These are phyloP conservation scores for Pandemis heparana DNA, from an alignment of 2,888 invertebrate genomes.

Conservation along the genomic window DNA sequence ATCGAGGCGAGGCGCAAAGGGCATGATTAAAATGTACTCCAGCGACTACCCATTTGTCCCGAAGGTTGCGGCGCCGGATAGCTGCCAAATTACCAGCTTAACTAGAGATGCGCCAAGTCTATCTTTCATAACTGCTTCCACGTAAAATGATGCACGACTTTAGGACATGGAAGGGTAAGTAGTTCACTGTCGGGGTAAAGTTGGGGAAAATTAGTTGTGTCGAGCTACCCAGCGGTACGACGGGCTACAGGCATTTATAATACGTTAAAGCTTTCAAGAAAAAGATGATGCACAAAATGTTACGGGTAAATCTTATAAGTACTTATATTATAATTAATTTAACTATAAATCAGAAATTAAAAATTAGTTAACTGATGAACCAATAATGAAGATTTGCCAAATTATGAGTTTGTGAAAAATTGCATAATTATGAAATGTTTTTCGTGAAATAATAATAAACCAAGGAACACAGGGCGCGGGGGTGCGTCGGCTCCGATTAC, in stretches of 20 bases:
- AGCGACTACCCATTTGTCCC: slow-evolving; percentile 10
- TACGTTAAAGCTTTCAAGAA: no score
- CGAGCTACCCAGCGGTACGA: background rate
- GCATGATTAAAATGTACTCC: slow-evolving; percentile 59
- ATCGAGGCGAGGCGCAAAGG: slow-evolving; percentile 45
- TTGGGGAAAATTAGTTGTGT: background rate
- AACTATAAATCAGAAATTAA: no score
- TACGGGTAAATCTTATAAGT: no score
- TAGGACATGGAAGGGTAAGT: background rate
- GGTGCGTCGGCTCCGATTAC: background rate
- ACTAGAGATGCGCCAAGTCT: background rate
- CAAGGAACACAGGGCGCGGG: no score
- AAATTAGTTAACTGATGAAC: background rate
- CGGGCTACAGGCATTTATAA: no score
- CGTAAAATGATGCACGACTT: background rate
- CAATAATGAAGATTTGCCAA: no score
- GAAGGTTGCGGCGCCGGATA: slow-evolving; percentile 10
- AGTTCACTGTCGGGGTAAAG: background rate
- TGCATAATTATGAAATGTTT: no score
- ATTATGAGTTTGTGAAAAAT: no score
- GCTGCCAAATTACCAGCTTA: slow-evolving; percentile 4
- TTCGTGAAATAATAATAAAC: no score
- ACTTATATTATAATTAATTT: no score
- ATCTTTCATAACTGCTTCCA: background rate
- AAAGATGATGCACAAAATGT: background rate